These are phyloP conservation scores for Macquaria australasica DNA, from an alignment of 2,113 vertebrate genomes.

Conservation along the genomic window DNA sequence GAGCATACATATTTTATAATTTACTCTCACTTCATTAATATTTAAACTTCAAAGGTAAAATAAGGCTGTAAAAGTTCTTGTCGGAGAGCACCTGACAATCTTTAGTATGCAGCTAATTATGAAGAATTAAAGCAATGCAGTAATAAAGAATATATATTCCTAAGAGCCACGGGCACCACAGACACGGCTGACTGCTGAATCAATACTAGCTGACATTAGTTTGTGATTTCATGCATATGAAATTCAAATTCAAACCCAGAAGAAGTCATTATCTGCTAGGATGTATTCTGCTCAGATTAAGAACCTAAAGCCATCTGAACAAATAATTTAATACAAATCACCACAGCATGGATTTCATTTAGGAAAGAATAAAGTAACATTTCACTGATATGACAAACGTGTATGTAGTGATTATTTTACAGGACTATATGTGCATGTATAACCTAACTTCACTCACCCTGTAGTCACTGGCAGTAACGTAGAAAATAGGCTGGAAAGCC, in stretches of 20 bases:
- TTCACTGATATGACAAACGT: neutral
- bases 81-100: neutral
- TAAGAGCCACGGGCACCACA: conserved; percentile 16
- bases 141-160: conserved; percentile 24
- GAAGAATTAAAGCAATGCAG: conserved; percentile 19
- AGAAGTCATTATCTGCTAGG: conserved; percentile 37
- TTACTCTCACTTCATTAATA: conserved; percentile 17
- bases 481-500: conserved; percentile 99
- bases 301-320: conserved; percentile 27
- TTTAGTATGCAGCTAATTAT: neutral
- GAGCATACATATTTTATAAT: conserved; percentile 25
- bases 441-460: conserved; percentile 87
- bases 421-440: neutral
- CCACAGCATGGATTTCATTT: neutral
- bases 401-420: neutral
- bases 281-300: conserved; percentile 34
- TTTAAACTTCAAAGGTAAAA: conserved; percentile 25
- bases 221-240: conserved; percentile 27
- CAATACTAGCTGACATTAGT: conserved; percentile 10
- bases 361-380: conserved; percentile 1
- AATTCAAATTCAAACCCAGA: conserved; percentile 26
- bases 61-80: conserved; percentile 9
- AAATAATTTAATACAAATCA: conserved; percentile 34
- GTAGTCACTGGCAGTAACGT: conserved; percentile 98
- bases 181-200: conserved; percentile 31